Conservation (phyloP, 1,140 invertebrate genomes). For the Drosophila seguyi region DNA sequence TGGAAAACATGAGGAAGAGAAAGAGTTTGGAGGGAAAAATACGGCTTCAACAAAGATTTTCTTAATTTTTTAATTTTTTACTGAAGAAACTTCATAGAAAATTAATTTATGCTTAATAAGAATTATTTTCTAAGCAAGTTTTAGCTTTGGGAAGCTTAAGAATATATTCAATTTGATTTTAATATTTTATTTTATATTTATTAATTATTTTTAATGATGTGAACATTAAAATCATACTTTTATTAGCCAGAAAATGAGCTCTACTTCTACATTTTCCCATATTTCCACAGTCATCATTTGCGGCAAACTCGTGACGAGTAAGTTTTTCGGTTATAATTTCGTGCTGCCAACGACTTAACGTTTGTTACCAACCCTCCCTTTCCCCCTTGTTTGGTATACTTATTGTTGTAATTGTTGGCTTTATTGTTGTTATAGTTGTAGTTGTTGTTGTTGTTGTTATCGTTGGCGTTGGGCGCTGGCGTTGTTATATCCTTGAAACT, state of each 20-base stretch:
- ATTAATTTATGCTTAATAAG: not conserved
- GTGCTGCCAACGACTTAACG: constrained; percentile 69
- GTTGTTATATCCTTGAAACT: constrained; percentile 78
- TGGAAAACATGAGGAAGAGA: not conserved
- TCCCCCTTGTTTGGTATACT: constrained; percentile 13
- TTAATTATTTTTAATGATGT: not conserved
- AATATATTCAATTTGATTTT: not conserved
- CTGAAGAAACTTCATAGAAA: not conserved
- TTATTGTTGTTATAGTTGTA: constrained; percentile 9
- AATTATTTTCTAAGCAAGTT: not conserved
- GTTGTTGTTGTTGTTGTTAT: not conserved
- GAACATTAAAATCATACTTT: too few species aligned
- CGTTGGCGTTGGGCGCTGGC: constrained; percentile 31
- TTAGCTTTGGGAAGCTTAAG: not conserved
- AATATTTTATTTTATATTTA: not conserved
- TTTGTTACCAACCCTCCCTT: constrained; percentile 15
- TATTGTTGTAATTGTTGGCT: constrained; percentile 19
- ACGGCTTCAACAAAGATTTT: not conserved
- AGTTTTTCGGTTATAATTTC: constrained; percentile 58
- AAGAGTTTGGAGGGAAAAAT: not conserved
- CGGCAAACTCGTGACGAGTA: constrained; percentile 20
- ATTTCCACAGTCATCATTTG: constrained; percentile 33
- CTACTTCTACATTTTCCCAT: not conserved
- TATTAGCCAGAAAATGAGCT: too few species aligned
- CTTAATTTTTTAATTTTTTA: not conserved